Conservation (phyloP, 2,888 invertebrate species). For the Ochropacha duplaris region DNA sequence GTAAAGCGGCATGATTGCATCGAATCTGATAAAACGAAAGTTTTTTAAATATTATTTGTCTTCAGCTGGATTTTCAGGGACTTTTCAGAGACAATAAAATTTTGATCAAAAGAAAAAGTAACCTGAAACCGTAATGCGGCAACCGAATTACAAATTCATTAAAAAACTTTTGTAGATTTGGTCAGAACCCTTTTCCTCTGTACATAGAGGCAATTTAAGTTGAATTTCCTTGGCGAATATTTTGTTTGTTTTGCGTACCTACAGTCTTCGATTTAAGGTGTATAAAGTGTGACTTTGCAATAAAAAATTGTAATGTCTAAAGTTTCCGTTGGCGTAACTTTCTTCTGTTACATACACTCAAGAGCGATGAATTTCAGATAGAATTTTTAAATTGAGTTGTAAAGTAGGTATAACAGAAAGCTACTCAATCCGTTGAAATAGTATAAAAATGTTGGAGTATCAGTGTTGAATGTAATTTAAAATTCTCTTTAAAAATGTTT, state of each 20-base stretch:
- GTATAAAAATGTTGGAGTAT: no score
- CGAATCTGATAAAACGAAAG: conserved; percentile 7
- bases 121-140: conserved; percentile 29
- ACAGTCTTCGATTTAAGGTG: neutral
- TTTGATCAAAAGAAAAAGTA: conserved; percentile 32
- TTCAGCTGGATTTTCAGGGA: conserved; percentile 14
- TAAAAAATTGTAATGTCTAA: neutral
- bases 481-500: no score
- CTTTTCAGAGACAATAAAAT: conserved; percentile 18
- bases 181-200: conserved; percentile 39
- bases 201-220: conserved; percentile 19
- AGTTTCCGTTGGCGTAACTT: neutral
- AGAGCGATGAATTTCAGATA: neutral
- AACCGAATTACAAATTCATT: conserved; percentile 51
- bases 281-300: neutral
- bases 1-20: neutral
- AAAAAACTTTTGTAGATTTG: conserved; percentile 48
- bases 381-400: neutral
- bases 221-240: conserved; percentile 17
- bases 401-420: no score
- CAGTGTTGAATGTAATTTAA: no score
- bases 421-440: no score
- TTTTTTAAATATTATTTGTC: conserved; percentile 14
- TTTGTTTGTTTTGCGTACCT: conserved; percentile 9
- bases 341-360: neutral